phyloP scores from a whole-genome alignment of 2,797 vertebrate genomes.

The Artibeus jamaicensis region DNA sequence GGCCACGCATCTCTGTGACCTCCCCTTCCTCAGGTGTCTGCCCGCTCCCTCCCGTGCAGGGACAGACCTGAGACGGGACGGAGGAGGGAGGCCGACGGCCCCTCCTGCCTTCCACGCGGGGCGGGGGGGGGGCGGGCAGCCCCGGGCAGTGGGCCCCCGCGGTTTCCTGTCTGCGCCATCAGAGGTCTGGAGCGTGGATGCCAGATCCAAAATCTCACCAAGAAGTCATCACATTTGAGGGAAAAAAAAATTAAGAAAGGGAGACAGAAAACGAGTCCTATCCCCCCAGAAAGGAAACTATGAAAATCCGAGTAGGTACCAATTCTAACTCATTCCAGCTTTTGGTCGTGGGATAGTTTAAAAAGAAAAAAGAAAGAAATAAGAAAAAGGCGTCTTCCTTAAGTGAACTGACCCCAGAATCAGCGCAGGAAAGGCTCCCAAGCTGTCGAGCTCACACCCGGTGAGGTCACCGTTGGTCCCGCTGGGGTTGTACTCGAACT shows the following conservation, averaged over 20 bases:
- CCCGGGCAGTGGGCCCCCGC: background rate
- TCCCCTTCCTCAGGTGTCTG: background rate
- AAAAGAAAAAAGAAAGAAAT: background rate
- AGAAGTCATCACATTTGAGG: background rate
- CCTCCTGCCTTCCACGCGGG: background rate
- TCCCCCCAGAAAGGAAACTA: background rate
- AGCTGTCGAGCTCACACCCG: background rate
- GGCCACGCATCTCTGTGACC: background rate
- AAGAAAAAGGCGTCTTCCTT: background rate
- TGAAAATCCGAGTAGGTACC: background rate
- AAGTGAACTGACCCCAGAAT: background rate
- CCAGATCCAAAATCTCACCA: background rate
- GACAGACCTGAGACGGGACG: background rate
- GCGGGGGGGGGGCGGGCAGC: rapidly evolving
- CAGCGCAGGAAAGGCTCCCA: background rate
- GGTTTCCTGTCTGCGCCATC: background rate
- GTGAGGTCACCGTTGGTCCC: background rate
- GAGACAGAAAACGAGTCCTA: background rate
- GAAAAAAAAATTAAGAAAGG: background rate
- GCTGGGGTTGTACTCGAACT: background rate
- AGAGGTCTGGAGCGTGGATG: background rate
- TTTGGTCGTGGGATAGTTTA: background rate
- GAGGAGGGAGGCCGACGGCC: background rate
- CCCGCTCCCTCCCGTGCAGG: background rate
- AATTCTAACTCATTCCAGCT: background rate